Base-by-base conservation (phyloP, 2,888 invertebrate species). In the Kryphioiulus occultus region DNA sequence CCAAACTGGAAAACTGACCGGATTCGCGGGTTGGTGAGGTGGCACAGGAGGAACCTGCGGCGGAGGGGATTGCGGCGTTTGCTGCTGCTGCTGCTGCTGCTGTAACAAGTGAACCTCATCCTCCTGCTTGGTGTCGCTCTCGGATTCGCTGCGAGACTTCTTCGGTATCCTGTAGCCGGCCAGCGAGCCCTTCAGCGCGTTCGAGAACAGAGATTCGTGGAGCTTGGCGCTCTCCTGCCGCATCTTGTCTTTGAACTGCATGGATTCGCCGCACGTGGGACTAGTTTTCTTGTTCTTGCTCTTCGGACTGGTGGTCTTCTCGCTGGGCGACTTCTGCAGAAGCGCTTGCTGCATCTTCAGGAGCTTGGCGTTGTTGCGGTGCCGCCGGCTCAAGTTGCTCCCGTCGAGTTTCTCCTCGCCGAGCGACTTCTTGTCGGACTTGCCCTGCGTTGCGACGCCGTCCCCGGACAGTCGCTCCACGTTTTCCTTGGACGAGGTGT, bases 201-300 rank as follows among this genome's bases (percentile, higher is more conserved):
- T 88, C 32, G 88, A 78, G 85, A 88, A 88, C 35, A 88, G 85
- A 59, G 88, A 87, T 87, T 88, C 87, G 26, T 87, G 87, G 35
- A 88, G 68, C 85, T 88, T 88, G 22, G 53, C 87, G 78, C 88
- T 87, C 42, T 88, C 88, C 44, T 88, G 88, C 39, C 87, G 82
- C 68, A 83, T 47, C 47, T 88, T 88, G 35, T 87, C 87, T 42
- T 85, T 53, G 35, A 85, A 85, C 9, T 53, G 86, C 44, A 42
- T 22, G 12, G 86, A 19, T 9, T 42, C n/a, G n/a, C n/a, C 86
- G 47, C 53, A 22, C 53, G 86, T 15, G 32, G 26, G 22, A 85
- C 35, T 32, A 78, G 32, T 32, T 47, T 42, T 47, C 86, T 53
- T 42, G 26, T 47, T 53, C 30, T 44, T 42, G 42, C 32, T 26